A percentile compares a stretch with the other conserved stretches of the same genome.
phyloP scores from a whole-genome alignment of 2,797 vertebrate genomes.

The Sebastes glaucus region DNA sequence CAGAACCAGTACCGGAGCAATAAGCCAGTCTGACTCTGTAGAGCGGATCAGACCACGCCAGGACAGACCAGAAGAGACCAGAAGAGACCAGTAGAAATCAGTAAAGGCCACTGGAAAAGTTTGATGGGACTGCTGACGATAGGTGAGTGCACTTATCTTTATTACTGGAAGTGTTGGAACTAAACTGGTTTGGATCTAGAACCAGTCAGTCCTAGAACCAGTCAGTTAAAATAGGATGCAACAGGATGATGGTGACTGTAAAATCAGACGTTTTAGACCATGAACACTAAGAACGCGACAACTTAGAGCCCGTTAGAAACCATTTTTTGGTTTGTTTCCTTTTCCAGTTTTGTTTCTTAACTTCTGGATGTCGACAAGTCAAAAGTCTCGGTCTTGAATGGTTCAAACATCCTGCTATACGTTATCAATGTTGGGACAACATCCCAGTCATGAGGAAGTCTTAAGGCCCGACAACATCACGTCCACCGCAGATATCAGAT shows the following conservation, averaged over 20 bases:
- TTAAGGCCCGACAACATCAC: too few species aligned
- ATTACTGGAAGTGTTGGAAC: not conserved
- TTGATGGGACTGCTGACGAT: conserved; percentile 76
- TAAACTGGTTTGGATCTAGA: not conserved
- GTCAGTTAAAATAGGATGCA: not conserved
- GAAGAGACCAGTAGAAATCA: conserved; percentile 47
- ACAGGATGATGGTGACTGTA: not conserved
- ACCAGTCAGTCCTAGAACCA: not conserved
- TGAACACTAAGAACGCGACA: not conserved
- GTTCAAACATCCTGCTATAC: not conserved
- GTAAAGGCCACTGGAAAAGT: conserved; percentile 66
- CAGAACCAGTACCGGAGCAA: conserved; percentile 15
- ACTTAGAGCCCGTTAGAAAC: not conserved
- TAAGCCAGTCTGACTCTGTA: not conserved
- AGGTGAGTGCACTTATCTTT: conserved; percentile 52
- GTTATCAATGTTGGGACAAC: not conserved
- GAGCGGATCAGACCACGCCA: not conserved
- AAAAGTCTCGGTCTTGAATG: not conserved
- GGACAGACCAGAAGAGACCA: conserved; percentile 36
- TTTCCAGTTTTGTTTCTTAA: not conserved
- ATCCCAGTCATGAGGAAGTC: too few species aligned
- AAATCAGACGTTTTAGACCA: not conserved
- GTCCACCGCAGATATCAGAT: too few species aligned
- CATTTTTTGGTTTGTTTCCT: not conserved
- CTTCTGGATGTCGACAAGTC: not conserved